Percentiles rank a stretch among this genome's conserved stretches.
phyloP scores from a whole-genome alignment of 2,888 invertebrate species.

The Acleris emargana region DNA sequence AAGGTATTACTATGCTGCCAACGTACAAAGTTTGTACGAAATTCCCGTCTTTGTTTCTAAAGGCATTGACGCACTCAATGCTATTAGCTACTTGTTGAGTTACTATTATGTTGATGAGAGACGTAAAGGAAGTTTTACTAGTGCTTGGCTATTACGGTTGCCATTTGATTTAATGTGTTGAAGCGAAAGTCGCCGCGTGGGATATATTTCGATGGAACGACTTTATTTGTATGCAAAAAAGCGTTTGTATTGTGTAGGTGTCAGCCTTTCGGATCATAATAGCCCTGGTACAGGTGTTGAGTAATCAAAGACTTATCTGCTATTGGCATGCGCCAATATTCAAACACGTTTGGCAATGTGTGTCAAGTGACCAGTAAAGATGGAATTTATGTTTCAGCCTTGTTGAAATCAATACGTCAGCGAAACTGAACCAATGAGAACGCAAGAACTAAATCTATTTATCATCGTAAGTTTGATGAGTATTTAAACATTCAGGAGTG shows the following conservation, averaged over 20 bases:
- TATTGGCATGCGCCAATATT: slow-evolving; percentile 13
- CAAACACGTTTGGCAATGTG: slow-evolving; percentile 12
- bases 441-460: too few relatives aligned
- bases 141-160: slow-evolving; percentile 16
- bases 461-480: too few relatives aligned
- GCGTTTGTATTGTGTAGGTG: slow-evolving; percentile 23
- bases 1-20: slow-evolving; percentile 35
- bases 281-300: slow-evolving; percentile 27
- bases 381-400: neutral
- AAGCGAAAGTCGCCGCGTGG: slow-evolving; percentile 33
- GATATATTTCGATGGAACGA: slow-evolving; percentile 25
- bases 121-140: slow-evolving; percentile 14
- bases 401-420: neutral
- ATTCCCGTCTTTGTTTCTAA: slow-evolving; percentile 29
- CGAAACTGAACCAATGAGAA: neutral
- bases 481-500: too few relatives aligned
- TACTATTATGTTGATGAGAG: slow-evolving; percentile 16
- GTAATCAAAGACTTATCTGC: slow-evolving; percentile 24
- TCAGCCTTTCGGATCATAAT: slow-evolving; percentile 24
- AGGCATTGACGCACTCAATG: slow-evolving; percentile 27
- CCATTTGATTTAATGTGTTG: slow-evolving; percentile 30
- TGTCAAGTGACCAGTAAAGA: slow-evolving; percentile 1
- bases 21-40: slow-evolving; percentile 34
- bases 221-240: slow-evolving; percentile 35
- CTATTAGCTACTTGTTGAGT: slow-evolving; percentile 30